Percentiles rank a stretch among this genome's conserved stretches.
These are phyloP conservation scores for Channallabes apus DNA, from an alignment of 2,797 vertebrate genomes.

Conservation along the genomic window DNA sequence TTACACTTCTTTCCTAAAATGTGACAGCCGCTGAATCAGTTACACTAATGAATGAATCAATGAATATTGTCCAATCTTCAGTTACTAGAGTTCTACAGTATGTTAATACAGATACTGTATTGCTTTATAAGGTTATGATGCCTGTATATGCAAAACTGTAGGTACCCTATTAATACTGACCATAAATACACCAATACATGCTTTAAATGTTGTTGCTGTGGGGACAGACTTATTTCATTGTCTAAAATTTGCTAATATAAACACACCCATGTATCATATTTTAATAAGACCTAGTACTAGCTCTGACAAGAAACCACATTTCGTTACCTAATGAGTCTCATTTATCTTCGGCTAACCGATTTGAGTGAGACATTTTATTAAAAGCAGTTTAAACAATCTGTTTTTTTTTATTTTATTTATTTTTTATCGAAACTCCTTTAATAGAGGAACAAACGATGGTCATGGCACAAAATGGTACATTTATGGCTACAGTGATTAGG, in stretches of 20 bases:
- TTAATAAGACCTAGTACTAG: not conserved
- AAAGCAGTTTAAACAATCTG: not conserved
- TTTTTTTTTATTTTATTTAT: too few relatives aligned
- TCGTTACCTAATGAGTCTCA: not conserved
- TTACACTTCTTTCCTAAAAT: not conserved
- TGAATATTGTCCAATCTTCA: not conserved
- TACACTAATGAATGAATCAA: not conserved
- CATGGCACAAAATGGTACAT: conserved; percentile 22
- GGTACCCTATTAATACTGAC: not conserved
- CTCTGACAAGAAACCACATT: not conserved
- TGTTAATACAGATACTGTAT: not conserved
- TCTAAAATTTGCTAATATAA: not conserved
- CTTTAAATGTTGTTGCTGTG: not conserved
- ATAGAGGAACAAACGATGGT: not conserved
- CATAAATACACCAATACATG: not conserved
- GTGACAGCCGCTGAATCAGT: not conserved
- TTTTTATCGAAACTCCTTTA: not conserved
- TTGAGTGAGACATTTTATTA: not conserved
- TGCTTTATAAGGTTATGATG: not conserved
- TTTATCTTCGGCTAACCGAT: not conserved
- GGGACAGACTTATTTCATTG: not conserved
- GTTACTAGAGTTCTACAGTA: not conserved
- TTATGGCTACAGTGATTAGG: conserved; percentile 58
- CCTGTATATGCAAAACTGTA: too few relatives aligned
- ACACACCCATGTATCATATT: not conserved